Evolutionary conservation across 2,113 vertebrate genomes (phyloP), one percentile per base, ranked within the genome.

Genomic region (Myrmecophaga tridactyla): DNA sequence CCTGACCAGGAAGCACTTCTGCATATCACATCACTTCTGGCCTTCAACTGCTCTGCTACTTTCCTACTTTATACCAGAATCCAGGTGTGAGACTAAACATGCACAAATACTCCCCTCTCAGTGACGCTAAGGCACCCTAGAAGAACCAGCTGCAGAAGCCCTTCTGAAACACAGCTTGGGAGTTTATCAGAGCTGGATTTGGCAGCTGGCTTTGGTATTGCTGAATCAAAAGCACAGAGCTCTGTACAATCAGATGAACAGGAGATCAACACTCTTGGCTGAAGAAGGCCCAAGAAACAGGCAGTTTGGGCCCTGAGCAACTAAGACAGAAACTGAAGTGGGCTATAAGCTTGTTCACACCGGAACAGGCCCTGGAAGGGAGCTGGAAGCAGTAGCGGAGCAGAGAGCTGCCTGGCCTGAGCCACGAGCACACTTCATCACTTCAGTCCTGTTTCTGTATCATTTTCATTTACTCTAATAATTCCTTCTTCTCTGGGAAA

Each of bases 21-120:
- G 0, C 1, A 25, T 0, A 0, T 7, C n/a, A 25, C 0, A 0
- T 7, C n/a, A 11, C 0, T 5, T 4, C 21, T 6, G n/a, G 56
- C 77, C 72, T 18, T 12, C 23, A 18, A 1, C 39, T 80, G 81
- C 65, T 56, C 70, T 8, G 12, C 18, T 48, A 36, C 4, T 21
- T 4, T 29, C 60, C 67, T 39, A 25, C 3, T 7, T 58, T 2
- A 3, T 25, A 58, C 53, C 41, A 36, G 60, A 34, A 11, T 6
- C 31, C 43, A 2, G 4, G 41, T 0, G 14, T 1, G 34, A 81
- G 15, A 36, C 11, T 56, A 0, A 5, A 0, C 0, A 20, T 36
- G 13, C 85, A 12, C 29, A 17, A 39, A 58, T 56, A 6, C 7
- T 2, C 7, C 6, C n/a, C 12, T 14, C 31, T 0, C 13, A 6